phyloP scores from a whole-genome alignment of 2,888 invertebrate species.

The Strigamia transsilvanica region DNA sequence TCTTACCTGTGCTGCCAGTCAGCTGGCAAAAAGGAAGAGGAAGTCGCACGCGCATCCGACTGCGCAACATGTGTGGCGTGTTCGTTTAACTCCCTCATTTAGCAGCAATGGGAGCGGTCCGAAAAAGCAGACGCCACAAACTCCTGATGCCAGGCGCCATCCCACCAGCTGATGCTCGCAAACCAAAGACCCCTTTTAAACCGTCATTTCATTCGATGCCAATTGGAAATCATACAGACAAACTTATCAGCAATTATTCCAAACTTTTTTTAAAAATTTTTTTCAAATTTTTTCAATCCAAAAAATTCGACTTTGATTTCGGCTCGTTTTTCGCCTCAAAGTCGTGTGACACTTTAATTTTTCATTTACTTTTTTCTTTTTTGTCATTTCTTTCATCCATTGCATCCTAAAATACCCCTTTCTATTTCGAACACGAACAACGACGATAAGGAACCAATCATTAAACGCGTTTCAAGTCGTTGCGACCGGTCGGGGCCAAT shows the following conservation, averaged over 20 bases:
- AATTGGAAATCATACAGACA: too few relatives aligned
- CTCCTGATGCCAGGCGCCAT: conserved; percentile 27
- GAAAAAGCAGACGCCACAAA: conserved; percentile 37
- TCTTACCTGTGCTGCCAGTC: conserved; percentile 38
- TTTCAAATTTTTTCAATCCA: neutral
- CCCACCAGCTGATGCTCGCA: conserved; percentile 17
- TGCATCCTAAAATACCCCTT: conserved; percentile 28
- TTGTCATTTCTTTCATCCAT: conserved; percentile 22
- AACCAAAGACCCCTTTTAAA: conserved; percentile 5
- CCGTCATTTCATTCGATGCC: too few relatives aligned
- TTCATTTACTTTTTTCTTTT: neutral
- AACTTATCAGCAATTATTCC: too few relatives aligned
- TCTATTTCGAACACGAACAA: neutral
- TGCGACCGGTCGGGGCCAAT: neutral
- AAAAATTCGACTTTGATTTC: neutral
- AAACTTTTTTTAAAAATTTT: too few relatives aligned
- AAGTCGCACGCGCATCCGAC: neutral
- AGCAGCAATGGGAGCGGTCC: conserved; percentile 1
- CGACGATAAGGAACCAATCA: conserved; percentile 15
- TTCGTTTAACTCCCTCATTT: neutral
- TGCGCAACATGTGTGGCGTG: conserved; percentile 29
- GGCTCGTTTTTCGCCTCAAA: neutral
- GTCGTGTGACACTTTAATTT: neutral
- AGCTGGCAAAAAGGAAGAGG: conserved; percentile 36
- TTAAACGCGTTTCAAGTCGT: conserved; percentile 14